These are phyloP conservation scores for Rhagologus leucostigma DNA, from an alignment of 2,113 vertebrate genomes.

Conservation along the genomic window DNA sequence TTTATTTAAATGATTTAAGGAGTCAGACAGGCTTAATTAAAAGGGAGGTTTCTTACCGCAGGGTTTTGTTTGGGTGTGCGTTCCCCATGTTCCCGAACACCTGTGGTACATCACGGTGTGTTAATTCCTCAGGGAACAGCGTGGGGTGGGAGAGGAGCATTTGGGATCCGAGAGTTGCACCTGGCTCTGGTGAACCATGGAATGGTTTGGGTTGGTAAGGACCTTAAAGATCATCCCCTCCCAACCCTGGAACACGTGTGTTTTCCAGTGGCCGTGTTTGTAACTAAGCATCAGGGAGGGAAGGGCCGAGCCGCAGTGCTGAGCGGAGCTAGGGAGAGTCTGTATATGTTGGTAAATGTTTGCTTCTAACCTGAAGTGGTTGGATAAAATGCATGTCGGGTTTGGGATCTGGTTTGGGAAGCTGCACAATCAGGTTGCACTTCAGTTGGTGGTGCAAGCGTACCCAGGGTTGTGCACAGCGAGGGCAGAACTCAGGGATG, in stretches of 20 bases:
- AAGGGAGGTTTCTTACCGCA: neutral
- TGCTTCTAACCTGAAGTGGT: neutral
- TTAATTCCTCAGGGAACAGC: neutral
- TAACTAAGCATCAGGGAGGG: neutral
- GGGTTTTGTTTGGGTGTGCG: neutral
- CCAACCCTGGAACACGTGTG: rapidly evolving
- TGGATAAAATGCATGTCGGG: neutral
- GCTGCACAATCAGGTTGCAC: rapidly evolving
- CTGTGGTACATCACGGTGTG: rapidly evolving
- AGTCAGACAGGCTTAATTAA: neutral
- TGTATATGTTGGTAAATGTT: rapidly evolving
- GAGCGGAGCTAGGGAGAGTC: neutral
- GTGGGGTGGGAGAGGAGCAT: rapidly evolving
- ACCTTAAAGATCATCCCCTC: neutral
- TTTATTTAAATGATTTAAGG: neutral
- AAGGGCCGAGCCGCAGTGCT: neutral
- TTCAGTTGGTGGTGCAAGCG: neutral
- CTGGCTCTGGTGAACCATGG: neutral
- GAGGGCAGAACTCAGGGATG: neutral
- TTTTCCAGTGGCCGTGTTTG: neutral
- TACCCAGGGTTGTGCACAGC: rapidly evolving
- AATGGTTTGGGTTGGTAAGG: neutral
- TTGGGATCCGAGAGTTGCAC: rapidly evolving
- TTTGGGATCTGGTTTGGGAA: neutral
- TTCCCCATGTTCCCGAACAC: neutral